These are phyloP conservation scores for Macrophya alboannulata DNA, from an alignment of 2,888 invertebrate genomes.

Conservation along the genomic window DNA sequence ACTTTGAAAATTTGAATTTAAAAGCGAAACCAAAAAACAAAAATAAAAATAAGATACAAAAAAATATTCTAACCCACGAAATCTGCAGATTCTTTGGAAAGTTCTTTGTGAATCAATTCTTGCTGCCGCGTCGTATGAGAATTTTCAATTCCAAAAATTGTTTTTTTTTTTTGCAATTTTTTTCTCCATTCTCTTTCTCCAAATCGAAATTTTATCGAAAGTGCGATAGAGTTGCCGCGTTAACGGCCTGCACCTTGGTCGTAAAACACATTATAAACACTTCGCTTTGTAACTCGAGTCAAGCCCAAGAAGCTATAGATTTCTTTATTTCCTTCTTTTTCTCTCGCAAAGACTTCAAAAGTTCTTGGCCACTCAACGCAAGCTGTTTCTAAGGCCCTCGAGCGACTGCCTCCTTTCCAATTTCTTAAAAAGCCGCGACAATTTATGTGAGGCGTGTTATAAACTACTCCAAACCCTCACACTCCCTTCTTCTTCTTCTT, in stretches of 20 bases:
- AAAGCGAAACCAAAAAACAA: neutral
- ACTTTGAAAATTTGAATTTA: conserved; percentile 28
- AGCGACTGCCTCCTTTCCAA: conserved; percentile 74
- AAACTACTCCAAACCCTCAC: conserved; percentile 73
- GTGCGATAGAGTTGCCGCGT: neutral
- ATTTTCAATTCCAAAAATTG: neutral
- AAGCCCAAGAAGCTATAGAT: conserved; percentile 54
- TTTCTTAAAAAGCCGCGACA: conserved; percentile 80
- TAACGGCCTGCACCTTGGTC: conserved; percentile 5
- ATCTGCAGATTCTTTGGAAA: neutral
- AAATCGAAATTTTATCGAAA: neutral
- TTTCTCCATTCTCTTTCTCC: neutral
- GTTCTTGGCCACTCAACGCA: conserved; percentile 77
- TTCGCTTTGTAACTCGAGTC: conserved; percentile 40
- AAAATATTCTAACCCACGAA: neutral
- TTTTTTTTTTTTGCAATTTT: neutral
- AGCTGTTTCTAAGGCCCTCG: conserved; percentile 76
- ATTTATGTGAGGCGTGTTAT: conserved; percentile 80
- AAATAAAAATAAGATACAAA: neutral
- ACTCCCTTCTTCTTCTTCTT: conserved; percentile 47
- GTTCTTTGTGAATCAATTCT: neutral
- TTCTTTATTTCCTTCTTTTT: conserved; percentile 59
- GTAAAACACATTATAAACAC: conserved; percentile 47
- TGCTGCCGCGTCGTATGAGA: neutral
- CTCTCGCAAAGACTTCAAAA: conserved; percentile 73